A percentile compares a stretch with the other conserved stretches of the same genome.
phyloP scores from a whole-genome alignment of 1,140 invertebrate species.

The Platorchestia sp. region DNA sequence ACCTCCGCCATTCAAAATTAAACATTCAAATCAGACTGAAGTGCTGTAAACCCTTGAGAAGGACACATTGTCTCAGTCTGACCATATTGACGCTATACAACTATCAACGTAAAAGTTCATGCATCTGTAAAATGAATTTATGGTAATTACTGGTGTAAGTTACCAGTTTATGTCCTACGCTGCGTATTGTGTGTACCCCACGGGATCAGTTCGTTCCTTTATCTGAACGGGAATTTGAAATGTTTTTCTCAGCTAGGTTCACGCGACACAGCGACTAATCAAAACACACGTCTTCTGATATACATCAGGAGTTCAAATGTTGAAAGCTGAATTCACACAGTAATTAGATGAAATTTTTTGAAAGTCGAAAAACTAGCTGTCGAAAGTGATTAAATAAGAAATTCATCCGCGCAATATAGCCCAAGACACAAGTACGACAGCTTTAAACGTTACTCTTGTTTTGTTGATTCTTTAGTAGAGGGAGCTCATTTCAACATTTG shows the following conservation, averaged over 20 bases:
- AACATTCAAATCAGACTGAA: background rate
- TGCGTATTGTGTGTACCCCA: background rate
- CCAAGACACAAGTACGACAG: too few relatives aligned
- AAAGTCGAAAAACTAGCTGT: too few relatives aligned
- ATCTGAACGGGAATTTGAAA: too few relatives aligned
- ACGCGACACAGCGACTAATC: too few relatives aligned
- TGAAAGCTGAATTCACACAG: background rate
- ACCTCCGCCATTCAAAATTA: background rate
- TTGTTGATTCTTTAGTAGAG: too few relatives aligned
- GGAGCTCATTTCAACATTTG: too few relatives aligned
- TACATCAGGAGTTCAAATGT: background rate
- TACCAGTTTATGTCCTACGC: background rate
- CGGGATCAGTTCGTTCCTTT: background rate
- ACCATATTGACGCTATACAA: background rate
- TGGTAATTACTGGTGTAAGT: background rate
- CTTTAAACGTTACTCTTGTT: too few relatives aligned
- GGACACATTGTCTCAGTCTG: background rate
- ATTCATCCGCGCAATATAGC: too few relatives aligned
- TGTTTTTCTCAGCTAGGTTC: too few relatives aligned
- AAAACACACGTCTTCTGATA: too few relatives aligned
- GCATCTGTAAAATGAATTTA: background rate
- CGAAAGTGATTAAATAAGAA: too few relatives aligned
- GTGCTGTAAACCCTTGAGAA: background rate
- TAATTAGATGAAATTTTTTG: too few relatives aligned
- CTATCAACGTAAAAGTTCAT: background rate